A percentile compares a stretch with the other conserved stretches of the same genome.
These are phyloP conservation scores for Myripristis jacobus DNA, from an alignment of 2,797 vertebrate genomes.

Conservation along the genomic window DNA sequence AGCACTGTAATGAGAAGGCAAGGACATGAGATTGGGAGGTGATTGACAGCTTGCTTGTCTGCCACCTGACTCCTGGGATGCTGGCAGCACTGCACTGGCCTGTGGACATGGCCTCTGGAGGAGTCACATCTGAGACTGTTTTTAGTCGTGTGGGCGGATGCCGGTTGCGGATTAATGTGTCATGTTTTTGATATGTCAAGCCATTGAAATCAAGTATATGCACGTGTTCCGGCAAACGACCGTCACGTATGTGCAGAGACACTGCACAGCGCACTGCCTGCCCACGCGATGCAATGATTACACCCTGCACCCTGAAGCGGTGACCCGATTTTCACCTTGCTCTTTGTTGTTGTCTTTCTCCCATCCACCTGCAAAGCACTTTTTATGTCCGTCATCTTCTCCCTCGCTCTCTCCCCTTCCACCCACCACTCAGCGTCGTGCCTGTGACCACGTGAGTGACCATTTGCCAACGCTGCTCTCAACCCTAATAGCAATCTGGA, in stretches of 20 bases:
- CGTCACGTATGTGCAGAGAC: neutral
- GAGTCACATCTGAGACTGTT: neutral
- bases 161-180: neutral
- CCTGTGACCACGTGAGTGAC: slow-evolving; percentile 10
- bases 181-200: neutral
- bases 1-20: slow-evolving; percentile 2
- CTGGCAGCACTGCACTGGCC: neutral
- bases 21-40: slow-evolving; percentile 20
- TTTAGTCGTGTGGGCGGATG: too few species aligned
- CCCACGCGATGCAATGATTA: neutral
- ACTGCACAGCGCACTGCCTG: neutral
- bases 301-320: neutral
- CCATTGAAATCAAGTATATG: neutral
- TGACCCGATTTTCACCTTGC: neutral
- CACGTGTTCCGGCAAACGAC: neutral
- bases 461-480: slow-evolving; percentile 7
- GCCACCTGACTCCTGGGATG: neutral
- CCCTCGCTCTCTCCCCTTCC: neutral
- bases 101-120: too few species aligned
- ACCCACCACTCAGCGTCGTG: too few species aligned
- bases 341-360: neutral
- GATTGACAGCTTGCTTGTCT: slow-evolving; percentile 1
- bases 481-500: too few species aligned
- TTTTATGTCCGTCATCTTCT: too few species aligned
- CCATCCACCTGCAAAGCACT: neutral